Evolutionary conservation across 2,113 vertebrate species (phyloP), one percentile per base, ranked within the genome.

Genomic region (Syngnathus typhle): DNA sequence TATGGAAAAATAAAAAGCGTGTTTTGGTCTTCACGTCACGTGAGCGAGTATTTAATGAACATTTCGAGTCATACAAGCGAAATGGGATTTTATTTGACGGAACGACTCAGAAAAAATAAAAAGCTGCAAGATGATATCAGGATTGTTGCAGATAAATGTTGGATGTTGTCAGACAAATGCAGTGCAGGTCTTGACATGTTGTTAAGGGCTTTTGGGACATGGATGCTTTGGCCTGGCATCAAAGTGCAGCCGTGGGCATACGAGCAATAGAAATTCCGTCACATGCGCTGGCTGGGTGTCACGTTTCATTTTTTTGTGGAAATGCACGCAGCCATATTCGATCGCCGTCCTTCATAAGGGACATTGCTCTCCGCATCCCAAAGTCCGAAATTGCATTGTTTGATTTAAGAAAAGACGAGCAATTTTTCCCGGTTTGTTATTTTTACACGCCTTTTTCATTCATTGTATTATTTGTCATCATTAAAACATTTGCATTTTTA

Each of bases 221-320:
- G 69, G 75, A 70, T 61, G 58, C 68, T 72, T 77, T 90, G 87
- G 82, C 79, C 47, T 21, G 7, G 63, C 82, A 81, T 87, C 87
- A 87, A 64, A 85, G 77, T 68, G 64, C 16, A 77, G 65, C 71
- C 7, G 56, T 36, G 32, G 67, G 66, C 55, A 75, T 36, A 80
- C 74, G 74, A 81, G 76, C 66, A 85, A 74, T 75, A 82, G 73
- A 75, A 79, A 75, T 76, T 82, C 76, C 78, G 70, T 69, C 52
- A 80, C 81, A 74, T 82, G 69, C 76, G 78, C 61, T 70, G 60
- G 71, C 64, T 75, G 60, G 73, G 78, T 79, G 78, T 86, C 78
- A 74, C 16, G 49, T 87, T 82, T 77, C 82, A 68, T 38, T 67
- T 32, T 32, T 66, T 56, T 49, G 37, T 81, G 71, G 60, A 81